These are phyloP conservation scores for Calameuta idolon DNA, from an alignment of 2,888 invertebrate genomes.

Conservation along the genomic window DNA sequence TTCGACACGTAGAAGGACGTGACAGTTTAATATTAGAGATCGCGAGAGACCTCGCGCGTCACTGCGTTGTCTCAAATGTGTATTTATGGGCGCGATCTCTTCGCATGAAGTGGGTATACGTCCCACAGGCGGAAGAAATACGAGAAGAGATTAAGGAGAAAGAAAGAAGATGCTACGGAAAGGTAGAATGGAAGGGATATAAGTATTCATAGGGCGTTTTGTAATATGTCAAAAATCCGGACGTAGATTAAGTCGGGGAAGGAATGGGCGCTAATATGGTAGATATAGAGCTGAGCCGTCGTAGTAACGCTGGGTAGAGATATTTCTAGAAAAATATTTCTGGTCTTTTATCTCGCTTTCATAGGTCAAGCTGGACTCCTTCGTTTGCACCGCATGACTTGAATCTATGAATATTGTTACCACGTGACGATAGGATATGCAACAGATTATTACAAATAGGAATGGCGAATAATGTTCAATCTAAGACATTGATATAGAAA, in stretches of 20 bases:
- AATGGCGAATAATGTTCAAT: neutral
- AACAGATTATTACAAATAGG: neutral
- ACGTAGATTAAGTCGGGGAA: slow-evolving; percentile 42
- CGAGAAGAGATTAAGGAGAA: slow-evolving; percentile 26
- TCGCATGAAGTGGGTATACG: slow-evolving; percentile 22
- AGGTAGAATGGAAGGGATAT: slow-evolving; percentile 11
- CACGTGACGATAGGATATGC: neutral
- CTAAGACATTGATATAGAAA: neutral
- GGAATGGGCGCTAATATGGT: slow-evolving; percentile 31
- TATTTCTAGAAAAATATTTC: slow-evolving; percentile 19
- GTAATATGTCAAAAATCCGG: slow-evolving; percentile 49
- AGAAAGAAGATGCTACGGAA: slow-evolving; percentile 19
- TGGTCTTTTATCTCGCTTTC: slow-evolving; percentile 9
- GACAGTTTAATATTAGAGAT: slow-evolving; percentile 24
- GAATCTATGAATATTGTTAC: slow-evolving; percentile 16
- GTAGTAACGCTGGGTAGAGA: slow-evolving; percentile 15
- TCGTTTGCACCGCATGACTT: slow-evolving; percentile 14
- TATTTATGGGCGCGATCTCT: slow-evolving; percentile 34
- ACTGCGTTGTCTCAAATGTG: slow-evolving; percentile 24
- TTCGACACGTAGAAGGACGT: slow-evolving; percentile 17
- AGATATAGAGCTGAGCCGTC: slow-evolving; percentile 1
- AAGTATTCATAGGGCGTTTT: slow-evolving; percentile 50
- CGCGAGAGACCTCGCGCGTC: slow-evolving; percentile 21
- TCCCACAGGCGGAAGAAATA: slow-evolving; percentile 23
- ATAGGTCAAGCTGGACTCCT: slow-evolving; percentile 20